phyloP scores from a whole-genome alignment of 2,888 invertebrate genomes.

The Callimorpha dominula region DNA sequence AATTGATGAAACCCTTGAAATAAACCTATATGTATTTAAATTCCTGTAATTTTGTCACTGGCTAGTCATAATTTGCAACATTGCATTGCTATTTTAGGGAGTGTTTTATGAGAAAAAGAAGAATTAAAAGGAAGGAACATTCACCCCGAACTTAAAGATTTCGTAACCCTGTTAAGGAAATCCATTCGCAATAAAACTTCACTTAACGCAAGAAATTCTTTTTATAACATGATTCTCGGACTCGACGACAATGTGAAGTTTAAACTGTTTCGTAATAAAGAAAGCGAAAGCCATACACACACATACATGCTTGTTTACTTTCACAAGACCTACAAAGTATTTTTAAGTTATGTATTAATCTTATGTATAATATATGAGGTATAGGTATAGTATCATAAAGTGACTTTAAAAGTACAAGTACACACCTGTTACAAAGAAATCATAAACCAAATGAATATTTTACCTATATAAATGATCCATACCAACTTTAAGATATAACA shows the following conservation, averaged over 20 bases:
- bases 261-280: slow-evolving; percentile 23
- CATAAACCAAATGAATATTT: too few relatives aligned
- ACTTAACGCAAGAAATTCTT: neutral
- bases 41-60: too few relatives aligned
- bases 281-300: slow-evolving; percentile 36
- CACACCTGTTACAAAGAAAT: too few relatives aligned
- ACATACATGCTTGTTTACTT: slow-evolving; percentile 16
- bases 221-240: slow-evolving; percentile 4
- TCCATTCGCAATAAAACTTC: neutral
- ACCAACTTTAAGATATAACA: too few relatives aligned
- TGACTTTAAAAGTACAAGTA: neutral
- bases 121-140: neutral
- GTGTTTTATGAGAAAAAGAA: neutral
- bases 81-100: neutral
- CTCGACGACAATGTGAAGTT: slow-evolving; percentile 8
- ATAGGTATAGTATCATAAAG: neutral
- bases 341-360: neutral
- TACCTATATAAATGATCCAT: too few relatives aligned
- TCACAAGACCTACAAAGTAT: slow-evolving; percentile 14
- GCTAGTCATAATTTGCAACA: neutral
- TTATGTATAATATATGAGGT: neutral
- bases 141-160: too few relatives aligned
- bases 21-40: too few relatives aligned
- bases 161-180: neutral
- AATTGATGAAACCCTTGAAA: too few relatives aligned